Base-by-base conservation (phyloP, 2,888 invertebrate genomes). In the Trachelus tabidus region DNA sequence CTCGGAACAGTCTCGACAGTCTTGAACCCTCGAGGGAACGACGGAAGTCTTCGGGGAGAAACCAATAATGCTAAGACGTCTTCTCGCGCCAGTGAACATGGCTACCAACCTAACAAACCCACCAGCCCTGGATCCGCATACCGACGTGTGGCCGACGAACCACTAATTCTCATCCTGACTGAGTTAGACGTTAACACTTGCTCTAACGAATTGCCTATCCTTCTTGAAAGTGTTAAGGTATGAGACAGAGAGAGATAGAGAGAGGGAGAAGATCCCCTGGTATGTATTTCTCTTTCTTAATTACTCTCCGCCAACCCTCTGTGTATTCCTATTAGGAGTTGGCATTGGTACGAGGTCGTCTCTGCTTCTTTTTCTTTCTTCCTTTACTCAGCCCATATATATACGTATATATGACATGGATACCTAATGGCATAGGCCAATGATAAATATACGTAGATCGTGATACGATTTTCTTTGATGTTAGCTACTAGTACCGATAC, bases 31-130 rank as follows among this genome's bases (percentile, higher is more conserved):
- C 82, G 82, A 80, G 83, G 82, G 75, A 82, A 74, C 79, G 80
- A 79, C 77, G 76, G 81, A 80, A 81, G 81, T 81, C 82, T 85
- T 83, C 84, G 83, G 87, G 87, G 86, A 85, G 87, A 90, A 91
- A 91, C 91, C 91, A 91, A 91, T 91, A 91, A 91, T 85, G 89
- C 87, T 87, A 88, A 90, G 90, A 89, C 87, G 89, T 88, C 86
- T 87, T 77, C 69, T 75, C 34, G 77, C 34, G 12, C 34, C 68
- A 77, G 77, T 76, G 23, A 73, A 81, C 79, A 33, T 68, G 34
- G 23, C 68, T 56, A 30, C 75, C 40, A 33, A 68, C 75, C 77
- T 75, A 76, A 77, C 77, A 78, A 79, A 34, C 76, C 80, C 77
- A 79, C 82, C 31, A 82, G 83, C 84, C 84, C 83, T 82, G 86